A percentile compares a stretch with the other conserved stretches of the same genome.
Conservation (phyloP, 2,888 invertebrate genomes). For the Dolichopus griseipennis region DNA sequence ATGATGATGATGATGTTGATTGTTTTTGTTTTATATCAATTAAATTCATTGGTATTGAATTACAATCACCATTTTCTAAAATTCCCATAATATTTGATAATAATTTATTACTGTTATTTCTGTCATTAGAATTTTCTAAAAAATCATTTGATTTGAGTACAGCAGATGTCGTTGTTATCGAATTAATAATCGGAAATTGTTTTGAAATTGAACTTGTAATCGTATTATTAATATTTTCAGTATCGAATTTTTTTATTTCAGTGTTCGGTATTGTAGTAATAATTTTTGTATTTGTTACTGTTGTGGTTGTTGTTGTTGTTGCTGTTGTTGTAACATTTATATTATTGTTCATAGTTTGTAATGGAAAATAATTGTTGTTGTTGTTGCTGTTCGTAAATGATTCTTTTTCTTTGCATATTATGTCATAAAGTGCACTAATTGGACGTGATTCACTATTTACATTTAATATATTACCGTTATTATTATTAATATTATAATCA, state of each 20-base stretch:
- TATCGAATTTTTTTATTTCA: too few relatives aligned
- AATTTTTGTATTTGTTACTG: conserved; percentile 11
- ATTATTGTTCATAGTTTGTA: conserved; percentile 19
- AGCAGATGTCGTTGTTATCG: conserved; percentile 17
- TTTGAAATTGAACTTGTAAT: too few relatives aligned
- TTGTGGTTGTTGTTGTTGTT: conserved; percentile 19
- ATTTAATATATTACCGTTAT: conserved; percentile 35
- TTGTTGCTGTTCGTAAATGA: conserved; percentile 27
- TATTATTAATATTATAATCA: conserved; percentile 35
- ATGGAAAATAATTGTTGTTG: conserved; percentile 21
- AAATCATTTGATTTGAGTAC: conserved; percentile 7
- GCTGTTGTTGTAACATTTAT: conserved; percentile 24
- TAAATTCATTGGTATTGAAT: neutral
- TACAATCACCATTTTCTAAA: conserved; percentile 14
- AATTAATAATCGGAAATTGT: too few relatives aligned
- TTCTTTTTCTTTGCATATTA: conserved; percentile 45
- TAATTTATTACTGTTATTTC: conserved; percentile 3
- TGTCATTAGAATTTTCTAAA: too few relatives aligned
- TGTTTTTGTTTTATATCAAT: neutral
- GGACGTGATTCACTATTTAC: conserved; percentile 42
- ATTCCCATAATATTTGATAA: conserved; percentile 14
- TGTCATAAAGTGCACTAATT: conserved; percentile 42
- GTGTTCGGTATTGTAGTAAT: neutral
- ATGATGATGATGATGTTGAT: neutral
- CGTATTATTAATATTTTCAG: too few relatives aligned